phyloP scores from a whole-genome alignment of 2,797 vertebrate species.

The Spheniscus humboldti region DNA sequence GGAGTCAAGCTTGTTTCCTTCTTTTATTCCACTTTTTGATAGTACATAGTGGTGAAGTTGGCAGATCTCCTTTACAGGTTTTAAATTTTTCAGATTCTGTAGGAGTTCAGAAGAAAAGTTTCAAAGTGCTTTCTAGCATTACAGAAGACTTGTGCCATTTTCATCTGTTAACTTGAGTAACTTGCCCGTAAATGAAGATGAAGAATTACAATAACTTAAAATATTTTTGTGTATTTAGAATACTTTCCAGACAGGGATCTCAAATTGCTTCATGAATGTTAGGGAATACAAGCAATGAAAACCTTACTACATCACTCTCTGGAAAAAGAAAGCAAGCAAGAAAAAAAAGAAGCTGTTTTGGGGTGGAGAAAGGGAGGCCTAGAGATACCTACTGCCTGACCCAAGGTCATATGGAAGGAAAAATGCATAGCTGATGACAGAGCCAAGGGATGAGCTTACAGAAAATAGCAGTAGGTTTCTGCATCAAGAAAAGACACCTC shows the following conservation, averaged over 20 bases:
- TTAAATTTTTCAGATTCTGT: slow-evolving; percentile 2
- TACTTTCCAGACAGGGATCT: neutral
- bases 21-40: neutral
- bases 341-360: neutral
- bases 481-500: neutral
- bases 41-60: neutral
- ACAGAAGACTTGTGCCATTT: slow-evolving; percentile 4
- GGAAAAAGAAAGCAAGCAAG: neutral
- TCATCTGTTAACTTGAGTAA: neutral
- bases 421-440: neutral
- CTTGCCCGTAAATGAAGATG: neutral
- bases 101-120: slow-evolving; percentile 3
- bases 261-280: neutral
- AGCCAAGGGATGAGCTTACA: neutral
- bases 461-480: neutral
- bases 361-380: neutral
- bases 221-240: neutral
- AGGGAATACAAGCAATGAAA: neutral
- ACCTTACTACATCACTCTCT: neutral
- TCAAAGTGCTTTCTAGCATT: neutral
- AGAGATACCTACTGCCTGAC: neutral
- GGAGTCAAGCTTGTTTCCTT: neutral
- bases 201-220: slow-evolving; percentile 1
- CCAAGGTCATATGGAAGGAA: neutral
- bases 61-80: neutral